Conservation (phyloP, 2,113 vertebrate genomes). For the Martes martes region DNA sequence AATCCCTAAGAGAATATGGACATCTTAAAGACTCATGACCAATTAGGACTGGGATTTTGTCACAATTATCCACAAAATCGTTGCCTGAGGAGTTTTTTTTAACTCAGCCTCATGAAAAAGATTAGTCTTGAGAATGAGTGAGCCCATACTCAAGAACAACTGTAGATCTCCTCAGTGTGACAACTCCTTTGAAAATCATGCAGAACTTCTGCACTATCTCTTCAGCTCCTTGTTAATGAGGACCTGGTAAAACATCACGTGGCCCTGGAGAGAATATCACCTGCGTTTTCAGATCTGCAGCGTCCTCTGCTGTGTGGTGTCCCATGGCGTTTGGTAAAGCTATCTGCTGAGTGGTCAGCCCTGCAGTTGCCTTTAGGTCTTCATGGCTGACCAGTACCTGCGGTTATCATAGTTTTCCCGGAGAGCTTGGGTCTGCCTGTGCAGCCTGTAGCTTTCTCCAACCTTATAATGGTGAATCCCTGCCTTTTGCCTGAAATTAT, state of each 20-base stretch:
- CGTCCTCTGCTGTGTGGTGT: neutral
- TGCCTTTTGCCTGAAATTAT: neutral
- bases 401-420: neutral
- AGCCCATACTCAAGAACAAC: neutral
- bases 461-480: neutral
- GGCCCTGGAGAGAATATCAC: neutral
- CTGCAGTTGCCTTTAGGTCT: neutral
- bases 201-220: neutral
- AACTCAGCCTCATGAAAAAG: conserved; percentile 9
- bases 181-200: neutral
- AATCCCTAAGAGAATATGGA: neutral
- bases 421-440: neutral
- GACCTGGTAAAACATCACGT: neutral
- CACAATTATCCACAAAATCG: neutral
- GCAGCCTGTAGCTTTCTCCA: neutral
- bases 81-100: neutral
- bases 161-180: neutral
- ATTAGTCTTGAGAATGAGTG: conserved; percentile 16
- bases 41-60: conserved; percentile 16
- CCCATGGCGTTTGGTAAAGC: neutral
- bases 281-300: neutral
- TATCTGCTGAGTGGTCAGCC: neutral
- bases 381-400: neutral
- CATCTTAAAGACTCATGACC: neutral
- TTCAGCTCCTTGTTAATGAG: neutral